These are phyloP conservation scores for Crossaster papposus DNA, from an alignment of 53 echinoderm and acorn worm genomes.

Conservation along the genomic window DNA sequence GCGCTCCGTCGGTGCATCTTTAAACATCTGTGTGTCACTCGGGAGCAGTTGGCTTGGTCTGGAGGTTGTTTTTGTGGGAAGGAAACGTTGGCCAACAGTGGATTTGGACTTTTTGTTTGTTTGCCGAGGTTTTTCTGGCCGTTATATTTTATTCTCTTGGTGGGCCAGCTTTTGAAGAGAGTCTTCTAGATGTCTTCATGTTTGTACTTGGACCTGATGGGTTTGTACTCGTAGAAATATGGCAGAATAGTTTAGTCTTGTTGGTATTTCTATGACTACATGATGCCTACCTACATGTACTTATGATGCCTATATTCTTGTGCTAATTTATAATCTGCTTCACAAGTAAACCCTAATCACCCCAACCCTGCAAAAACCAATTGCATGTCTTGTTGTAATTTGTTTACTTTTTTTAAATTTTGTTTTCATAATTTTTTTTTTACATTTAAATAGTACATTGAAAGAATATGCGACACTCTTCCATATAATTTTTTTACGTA, in stretches of 20 bases:
- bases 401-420: background rate
- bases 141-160: background rate
- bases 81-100: background rate
- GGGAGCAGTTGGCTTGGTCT: background rate
- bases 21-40: background rate
- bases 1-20: background rate
- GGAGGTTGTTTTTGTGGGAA: slow-evolving; percentile 3
- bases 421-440: background rate
- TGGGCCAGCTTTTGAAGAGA: background rate
- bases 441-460: background rate
- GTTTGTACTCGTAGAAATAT: background rate
- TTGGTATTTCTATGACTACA: background rate
- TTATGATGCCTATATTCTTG: too few relatives aligned
- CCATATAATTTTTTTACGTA: too few relatives aligned
- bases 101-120: background rate
- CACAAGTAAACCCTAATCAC: too few relatives aligned
- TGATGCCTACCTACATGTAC: too few relatives aligned
- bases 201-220: background rate
- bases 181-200: background rate
- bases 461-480: too few relatives aligned
- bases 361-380: too few relatives aligned
- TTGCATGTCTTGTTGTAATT: background rate
- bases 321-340: too few relatives aligned
- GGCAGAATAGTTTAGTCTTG: background rate
- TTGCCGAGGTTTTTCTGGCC: background rate